Evolutionary conservation across 2,797 vertebrate species (phyloP).

Genomic region (Halcyon leucocephala): DNA sequence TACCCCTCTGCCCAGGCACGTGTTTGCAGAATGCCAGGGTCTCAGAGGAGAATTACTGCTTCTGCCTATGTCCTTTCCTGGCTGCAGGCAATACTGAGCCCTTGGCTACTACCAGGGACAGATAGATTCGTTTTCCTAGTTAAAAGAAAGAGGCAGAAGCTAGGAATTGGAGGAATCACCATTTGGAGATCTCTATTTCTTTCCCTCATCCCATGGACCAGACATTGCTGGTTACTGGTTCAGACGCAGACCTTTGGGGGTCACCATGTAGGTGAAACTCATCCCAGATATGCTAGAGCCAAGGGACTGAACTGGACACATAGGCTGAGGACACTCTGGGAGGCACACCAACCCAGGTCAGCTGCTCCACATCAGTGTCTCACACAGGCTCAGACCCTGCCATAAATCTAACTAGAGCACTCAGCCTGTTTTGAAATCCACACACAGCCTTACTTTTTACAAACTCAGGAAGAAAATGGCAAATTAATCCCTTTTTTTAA

Average conservation of each 20-base stretch:
- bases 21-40: not conserved
- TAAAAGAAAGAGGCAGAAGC: not conserved
- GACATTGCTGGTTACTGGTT: not conserved
- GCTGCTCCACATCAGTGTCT: not conserved
- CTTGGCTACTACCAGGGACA: not conserved
- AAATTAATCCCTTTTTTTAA: constrained; percentile 56
- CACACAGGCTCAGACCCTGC: not conserved
- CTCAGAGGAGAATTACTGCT: not conserved
- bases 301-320: not conserved
- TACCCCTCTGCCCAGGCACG: not conserved
- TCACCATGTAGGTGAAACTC: not conserved
- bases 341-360: not conserved
- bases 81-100: not conserved
- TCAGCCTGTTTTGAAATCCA: constrained; percentile 40
- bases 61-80: not conserved
- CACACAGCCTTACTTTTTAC: constrained; percentile 40
- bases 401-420: not conserved
- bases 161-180: fast-evolving
- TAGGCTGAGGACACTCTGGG: not conserved
- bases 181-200: not conserved
- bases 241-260: not conserved
- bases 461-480: constrained; percentile 32
- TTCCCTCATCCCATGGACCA: not conserved
- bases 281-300: not conserved
- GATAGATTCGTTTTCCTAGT: not conserved